Percentiles rank a stretch among this genome's conserved stretches.
These are phyloP conservation scores for Lagocephalus sceleratus DNA, from an alignment of 2,797 vertebrate genomes.

Conservation along the genomic window DNA sequence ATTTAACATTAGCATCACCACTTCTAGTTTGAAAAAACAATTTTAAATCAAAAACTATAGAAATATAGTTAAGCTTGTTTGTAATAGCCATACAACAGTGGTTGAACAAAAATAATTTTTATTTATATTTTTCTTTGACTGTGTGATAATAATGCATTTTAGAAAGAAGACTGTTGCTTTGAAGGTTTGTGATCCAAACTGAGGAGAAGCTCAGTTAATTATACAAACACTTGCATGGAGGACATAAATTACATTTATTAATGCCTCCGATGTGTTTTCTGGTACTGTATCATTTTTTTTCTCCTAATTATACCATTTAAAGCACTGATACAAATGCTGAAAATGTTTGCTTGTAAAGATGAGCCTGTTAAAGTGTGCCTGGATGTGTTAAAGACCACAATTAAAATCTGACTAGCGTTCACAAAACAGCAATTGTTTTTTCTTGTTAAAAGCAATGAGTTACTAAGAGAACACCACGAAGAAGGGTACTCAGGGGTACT, in stretches of 20 bases:
- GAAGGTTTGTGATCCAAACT: constrained; percentile 1
- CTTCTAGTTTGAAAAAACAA: no score
- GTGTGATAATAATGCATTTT: no score
- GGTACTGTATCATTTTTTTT: neutral
- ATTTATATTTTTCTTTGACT: neutral
- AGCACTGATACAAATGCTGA: neutral
- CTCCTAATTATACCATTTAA: neutral
- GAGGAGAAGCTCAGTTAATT: constrained; percentile 1
- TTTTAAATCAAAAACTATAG: no score
- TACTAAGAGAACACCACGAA: neutral
- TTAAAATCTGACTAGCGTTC: no score
- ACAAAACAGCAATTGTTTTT: neutral
- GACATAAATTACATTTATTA: constrained; percentile 5
- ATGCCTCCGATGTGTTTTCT: neutral
- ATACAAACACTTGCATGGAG: constrained; percentile 9
- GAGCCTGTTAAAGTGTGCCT: neutral
- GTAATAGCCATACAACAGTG: neutral
- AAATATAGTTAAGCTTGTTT: no score
- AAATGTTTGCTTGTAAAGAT: constrained; percentile 9
- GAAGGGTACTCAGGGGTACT: no score
- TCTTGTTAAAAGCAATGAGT: neutral
- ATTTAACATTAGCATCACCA: no score
- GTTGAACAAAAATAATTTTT: constrained; percentile 1
- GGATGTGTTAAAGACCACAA: neutral
- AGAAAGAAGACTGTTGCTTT: neutral